Base-by-base conservation (phyloP, 53 echinoderm and acorn worm species). In the Actinopyga echinites region DNA sequence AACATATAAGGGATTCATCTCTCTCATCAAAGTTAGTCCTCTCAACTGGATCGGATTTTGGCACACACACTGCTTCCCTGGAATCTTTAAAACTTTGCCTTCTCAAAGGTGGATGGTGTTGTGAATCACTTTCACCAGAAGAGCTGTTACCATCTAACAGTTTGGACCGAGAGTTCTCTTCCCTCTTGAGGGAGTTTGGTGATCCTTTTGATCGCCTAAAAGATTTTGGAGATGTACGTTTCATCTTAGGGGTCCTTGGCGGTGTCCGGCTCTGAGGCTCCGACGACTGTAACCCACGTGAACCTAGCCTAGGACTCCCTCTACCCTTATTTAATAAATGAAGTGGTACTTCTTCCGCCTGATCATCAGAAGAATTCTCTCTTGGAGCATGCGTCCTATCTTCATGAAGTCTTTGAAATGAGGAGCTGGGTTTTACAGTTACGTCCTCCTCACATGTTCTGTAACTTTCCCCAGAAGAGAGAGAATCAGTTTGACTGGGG, bases 91-190 rank as follows among this genome's bases (percentile, higher is more conserved):
- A 21, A 42, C 44, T 71, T 33, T 45, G 30, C 32, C 56, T 53
- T n/a, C n/a, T n/a, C 8, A 17, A 17, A 21, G 32, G 35, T 20
- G 81, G 60, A 23, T 59, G 9, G 34, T 62, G 60, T 32, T 37
- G 63, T 59, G 81, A 61, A 43, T 80, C 81, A 45, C 63, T 80
- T 57, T 80, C 81, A 12, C 81, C 63, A 3, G 81, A 80, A 17
- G 81, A 80, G 15, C 63, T 62, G 15, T 59, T 42, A 37, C 63
- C 81, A 38, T 80, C 63, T 23, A 60, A 22, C 6, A 80, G 81
- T 62, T 30, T 80, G 13, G 81, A 80, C 11, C 62, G 81, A 13
- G 81, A 80, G 26, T 80, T 80, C 24, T 80, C 81, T 34, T 80
- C 63, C 81, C 81, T 80, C 24, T 24, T 35, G 22, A 80, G 35